Base-by-base conservation (phyloP, 2,113 vertebrate genomes). In the Corydoras maculifer region DNA sequence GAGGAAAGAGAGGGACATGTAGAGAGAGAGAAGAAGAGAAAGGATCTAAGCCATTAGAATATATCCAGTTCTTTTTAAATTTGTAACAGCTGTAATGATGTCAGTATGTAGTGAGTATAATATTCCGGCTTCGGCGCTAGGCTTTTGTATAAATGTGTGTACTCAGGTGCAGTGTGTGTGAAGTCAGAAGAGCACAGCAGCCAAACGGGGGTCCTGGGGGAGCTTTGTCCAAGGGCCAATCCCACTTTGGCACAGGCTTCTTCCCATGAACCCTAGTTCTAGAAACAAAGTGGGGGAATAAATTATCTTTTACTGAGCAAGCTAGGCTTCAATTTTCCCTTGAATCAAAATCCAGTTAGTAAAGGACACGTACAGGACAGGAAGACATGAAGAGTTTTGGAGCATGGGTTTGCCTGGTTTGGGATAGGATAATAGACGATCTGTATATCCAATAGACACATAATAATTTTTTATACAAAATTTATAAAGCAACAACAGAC, bases 41-140 rank as follows among this genome's bases (percentile, higher is more conserved):
- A 29, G 66, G 62, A 72, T 65, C 63, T 73, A 78, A 78, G 74
- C 65, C 53, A 62, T 74, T 48, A 12, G 63, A 64, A 14, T 62
- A 72, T 78, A 67, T 75, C 75, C 65, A 75, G 74, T 79, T 82
- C 72, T 78, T 69, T 77, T 82, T 58, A 85, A 86, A 87, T 87
- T 85, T 84, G 79, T 85, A 86, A 83, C 89, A 89, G 89, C 89
- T 89, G 89, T 82, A 82, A 83, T 88, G 89, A 90, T 87, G 86
- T 90, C 87, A 89, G 80, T 67, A 81, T 63, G 78, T 84, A 86
- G 81, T 79, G 79, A 82, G 82, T 83, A 69, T 84, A 86, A 86
- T 84, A 85, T 84, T 87, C 82, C 76, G 69, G 83, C 82, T 84
- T 83, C 83, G 77, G 82, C 79, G 81, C 83, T 77, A 82, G 80